A percentile compares a stretch with the other conserved stretches of the same genome.
These are phyloP conservation scores for Danio albolineatus DNA, from an alignment of 2,797 vertebrate genomes.

Conservation along the genomic window DNA sequence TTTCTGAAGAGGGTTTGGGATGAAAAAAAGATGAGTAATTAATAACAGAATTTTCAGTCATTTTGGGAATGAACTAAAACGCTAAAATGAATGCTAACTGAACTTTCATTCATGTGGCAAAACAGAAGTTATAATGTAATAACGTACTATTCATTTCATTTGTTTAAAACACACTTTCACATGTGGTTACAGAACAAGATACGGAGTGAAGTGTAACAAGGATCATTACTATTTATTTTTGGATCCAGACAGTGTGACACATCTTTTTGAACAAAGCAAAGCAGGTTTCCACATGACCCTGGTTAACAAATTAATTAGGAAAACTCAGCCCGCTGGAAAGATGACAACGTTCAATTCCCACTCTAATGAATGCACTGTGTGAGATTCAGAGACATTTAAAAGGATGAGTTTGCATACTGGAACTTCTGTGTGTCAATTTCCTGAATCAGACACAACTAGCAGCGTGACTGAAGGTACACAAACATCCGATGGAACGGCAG, in stretches of 20 bases:
- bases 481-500: background rate
- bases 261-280: slow-evolving; percentile 8
- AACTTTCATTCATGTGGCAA: background rate
- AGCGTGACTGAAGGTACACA: slow-evolving; percentile 18
- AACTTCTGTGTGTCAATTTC: slow-evolving; percentile 50
- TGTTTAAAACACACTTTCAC: background rate
- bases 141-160: background rate
- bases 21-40: too few species aligned
- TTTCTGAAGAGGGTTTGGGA: too few species aligned
- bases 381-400: slow-evolving; percentile 3
- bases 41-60: too few species aligned
- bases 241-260: slow-evolving; percentile 26
- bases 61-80: too few species aligned
- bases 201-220: slow-evolving; percentile 8
- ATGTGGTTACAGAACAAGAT: slow-evolving; percentile 26
- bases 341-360: slow-evolving; percentile 12
- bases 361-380: slow-evolving; percentile 43
- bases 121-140: background rate
- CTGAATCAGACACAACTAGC: slow-evolving; percentile 36
- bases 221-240: slow-evolving; percentile 21
- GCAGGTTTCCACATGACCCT: background rate
- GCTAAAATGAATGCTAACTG: background rate
- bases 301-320: slow-evolving; percentile 15
- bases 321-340: slow-evolving; percentile 11
- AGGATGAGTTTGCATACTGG: slow-evolving; percentile 72